Conservation (phyloP, 2,113 vertebrate genomes). For the Dipodomys ordii region DNA sequence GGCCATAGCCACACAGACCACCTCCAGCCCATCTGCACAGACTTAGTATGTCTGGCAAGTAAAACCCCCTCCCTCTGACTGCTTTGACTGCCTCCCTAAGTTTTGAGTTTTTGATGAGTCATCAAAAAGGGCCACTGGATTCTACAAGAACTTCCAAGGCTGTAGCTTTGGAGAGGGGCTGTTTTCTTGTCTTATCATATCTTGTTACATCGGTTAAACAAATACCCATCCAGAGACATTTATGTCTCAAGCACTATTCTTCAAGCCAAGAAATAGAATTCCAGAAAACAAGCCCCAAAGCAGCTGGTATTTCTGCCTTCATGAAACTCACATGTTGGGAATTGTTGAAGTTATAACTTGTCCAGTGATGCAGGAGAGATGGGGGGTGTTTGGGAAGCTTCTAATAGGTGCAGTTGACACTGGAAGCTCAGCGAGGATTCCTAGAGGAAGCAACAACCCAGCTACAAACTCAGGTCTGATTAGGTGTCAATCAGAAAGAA, state of each 20-base stretch:
- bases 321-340: background rate
- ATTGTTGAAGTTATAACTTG: background rate
- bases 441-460: background rate
- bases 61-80: conserved; percentile 72
- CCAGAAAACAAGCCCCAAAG: background rate
- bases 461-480: background rate
- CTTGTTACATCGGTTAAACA: conserved; percentile 39
- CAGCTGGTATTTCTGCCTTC: background rate
- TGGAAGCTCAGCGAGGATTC: background rate
- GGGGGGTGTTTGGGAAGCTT: background rate
- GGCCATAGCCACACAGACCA: conserved; percentile 67
- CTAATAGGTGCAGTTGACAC: background rate
- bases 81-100: conserved; percentile 75
- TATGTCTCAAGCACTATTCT: background rate
- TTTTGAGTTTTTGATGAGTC: conserved; percentile 78
- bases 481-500: background rate
- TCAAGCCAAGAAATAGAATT: background rate
- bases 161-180: background rate
- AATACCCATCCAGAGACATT: background rate
- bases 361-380: background rate
- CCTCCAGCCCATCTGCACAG: conserved; percentile 78
- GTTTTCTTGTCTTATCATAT: conserved; percentile 40
- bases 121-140: conserved; percentile 55
- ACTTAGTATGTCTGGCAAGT: conserved; percentile 72
- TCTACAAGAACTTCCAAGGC: conserved; percentile 39